Evolutionary conservation across 2,113 vertebrate genomes (phyloP), one percentile per base, ranked within the genome.

Genomic region (Scatophagus argus): DNA sequence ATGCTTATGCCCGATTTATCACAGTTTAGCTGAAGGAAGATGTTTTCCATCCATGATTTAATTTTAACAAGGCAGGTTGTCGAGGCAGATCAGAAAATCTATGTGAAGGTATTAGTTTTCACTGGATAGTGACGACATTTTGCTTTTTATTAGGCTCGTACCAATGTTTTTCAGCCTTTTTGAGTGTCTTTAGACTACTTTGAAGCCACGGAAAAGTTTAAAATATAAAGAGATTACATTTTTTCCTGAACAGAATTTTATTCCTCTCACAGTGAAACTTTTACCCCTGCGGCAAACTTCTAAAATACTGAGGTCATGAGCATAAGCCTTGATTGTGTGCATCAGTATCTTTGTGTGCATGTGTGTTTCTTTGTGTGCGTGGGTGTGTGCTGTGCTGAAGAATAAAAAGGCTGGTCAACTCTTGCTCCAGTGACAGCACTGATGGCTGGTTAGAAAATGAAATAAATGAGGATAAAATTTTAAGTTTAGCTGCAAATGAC

Each of bases 391-490:
- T 58, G 43, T 31, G 3, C 47, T 29, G 21, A 25, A 23, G 6
- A 34, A 31, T 17, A 29, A n/a, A 43, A 25, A 46, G 1, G 2
- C 9, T 31, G 17, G 58, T 25, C 32, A 49, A 14, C 49, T 21
- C 17, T 39, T 39, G 14, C 44, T 29, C 8, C 21, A 63, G 64
- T 47, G 47, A 46, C 49, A 58, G 36, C 56, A 39, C 17, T 81
- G 74, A 81, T 61, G 55, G 27, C 25, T 27, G 56, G 54, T 63
- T 41, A 82, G 17, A 47, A 61, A 65, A 63, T 58, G 9, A 49
- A 54, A 76, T 76, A 76, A 77, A 77, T 55, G 25, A 74, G 38
- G 27, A 61, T 32, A 8, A 34, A 17, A 36, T n/a, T 51, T 65
- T 13, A 39, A 63, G 39, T 29, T 9, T 10, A n/a, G 39, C 46